A percentile compares a stretch with the other conserved stretches of the same genome.
These are phyloP conservation scores for Mantis religiosa DNA, from an alignment of 2,888 invertebrate genomes.

Conservation along the genomic window DNA sequence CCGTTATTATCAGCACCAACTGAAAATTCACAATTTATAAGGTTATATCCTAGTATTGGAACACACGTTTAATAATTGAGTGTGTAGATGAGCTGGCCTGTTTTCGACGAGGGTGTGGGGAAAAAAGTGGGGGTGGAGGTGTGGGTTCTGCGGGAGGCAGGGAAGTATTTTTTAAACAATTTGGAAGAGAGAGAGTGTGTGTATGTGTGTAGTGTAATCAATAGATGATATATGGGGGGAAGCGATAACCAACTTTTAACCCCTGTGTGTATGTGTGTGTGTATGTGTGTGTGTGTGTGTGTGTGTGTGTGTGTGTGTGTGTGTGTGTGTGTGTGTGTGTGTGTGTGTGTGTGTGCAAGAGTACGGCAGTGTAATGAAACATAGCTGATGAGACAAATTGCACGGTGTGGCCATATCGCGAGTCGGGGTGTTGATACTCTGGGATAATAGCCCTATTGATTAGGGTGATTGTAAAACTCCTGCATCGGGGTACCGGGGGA, in stretches of 20 bases:
- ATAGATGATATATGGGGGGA: constrained; percentile 19
- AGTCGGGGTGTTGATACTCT: background rate
- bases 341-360: background rate
- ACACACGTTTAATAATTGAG: constrained; percentile 2
- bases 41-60: background rate
- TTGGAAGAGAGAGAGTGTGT: background rate
- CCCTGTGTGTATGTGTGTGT: background rate
- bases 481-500: background rate
- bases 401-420: constrained; percentile 1
- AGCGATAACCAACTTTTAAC: constrained; percentile 18
- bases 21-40: constrained; percentile 12
- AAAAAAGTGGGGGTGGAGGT: background rate
- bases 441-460: constrained; percentile 24
- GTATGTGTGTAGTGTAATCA: constrained; percentile 16
- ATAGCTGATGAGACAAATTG: constrained; percentile 26
- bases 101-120: background rate
- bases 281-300: background rate
- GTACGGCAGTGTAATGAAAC: constrained; percentile 13
- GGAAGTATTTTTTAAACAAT: constrained; percentile 13
- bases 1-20: background rate
- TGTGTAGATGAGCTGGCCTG: constrained; percentile 2
- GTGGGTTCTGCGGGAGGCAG: background rate
- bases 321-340: background rate
- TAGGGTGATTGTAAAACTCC: constrained; percentile 17
- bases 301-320: background rate